These are phyloP conservation scores for Heterotilapia buettikoferi DNA, from an alignment of 2,113 vertebrate genomes.

Conservation along the genomic window DNA sequence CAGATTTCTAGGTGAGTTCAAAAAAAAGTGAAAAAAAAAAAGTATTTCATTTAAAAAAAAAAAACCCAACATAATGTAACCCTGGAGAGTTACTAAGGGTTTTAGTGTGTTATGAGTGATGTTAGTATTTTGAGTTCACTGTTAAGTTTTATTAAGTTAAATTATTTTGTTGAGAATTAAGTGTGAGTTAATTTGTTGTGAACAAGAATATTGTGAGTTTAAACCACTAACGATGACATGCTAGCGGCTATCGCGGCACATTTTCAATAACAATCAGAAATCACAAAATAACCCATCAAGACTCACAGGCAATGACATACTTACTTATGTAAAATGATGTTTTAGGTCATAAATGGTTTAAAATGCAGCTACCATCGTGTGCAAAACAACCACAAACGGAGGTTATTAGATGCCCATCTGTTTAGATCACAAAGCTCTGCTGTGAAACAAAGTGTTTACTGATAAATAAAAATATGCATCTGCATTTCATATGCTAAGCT, in stretches of 20 bases:
- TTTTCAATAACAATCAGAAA: background rate
- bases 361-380: background rate
- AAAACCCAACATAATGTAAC: accelerated
- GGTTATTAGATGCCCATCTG: background rate
- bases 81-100: too few species aligned
- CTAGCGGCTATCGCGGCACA: too few species aligned
- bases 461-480: background rate
- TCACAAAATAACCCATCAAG: background rate
- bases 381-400: background rate
- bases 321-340: too few species aligned
- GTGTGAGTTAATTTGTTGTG: too few species aligned
- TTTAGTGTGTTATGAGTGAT: too few species aligned
- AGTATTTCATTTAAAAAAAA: background rate
- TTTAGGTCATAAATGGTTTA: too few species aligned
- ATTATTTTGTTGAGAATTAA: too few species aligned
- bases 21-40: background rate
- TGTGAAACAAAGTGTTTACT: background rate
- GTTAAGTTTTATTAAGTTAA: too few species aligned
- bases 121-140: too few species aligned
- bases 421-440: background rate
- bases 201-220: too few species aligned
- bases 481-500: background rate
- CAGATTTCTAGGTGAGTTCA: background rate
- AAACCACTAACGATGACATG: too few species aligned
- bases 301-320: background rate